These are phyloP conservation scores for Notolepis coatsorum DNA, from an alignment of 2,797 vertebrate genomes.

Conservation along the genomic window DNA sequence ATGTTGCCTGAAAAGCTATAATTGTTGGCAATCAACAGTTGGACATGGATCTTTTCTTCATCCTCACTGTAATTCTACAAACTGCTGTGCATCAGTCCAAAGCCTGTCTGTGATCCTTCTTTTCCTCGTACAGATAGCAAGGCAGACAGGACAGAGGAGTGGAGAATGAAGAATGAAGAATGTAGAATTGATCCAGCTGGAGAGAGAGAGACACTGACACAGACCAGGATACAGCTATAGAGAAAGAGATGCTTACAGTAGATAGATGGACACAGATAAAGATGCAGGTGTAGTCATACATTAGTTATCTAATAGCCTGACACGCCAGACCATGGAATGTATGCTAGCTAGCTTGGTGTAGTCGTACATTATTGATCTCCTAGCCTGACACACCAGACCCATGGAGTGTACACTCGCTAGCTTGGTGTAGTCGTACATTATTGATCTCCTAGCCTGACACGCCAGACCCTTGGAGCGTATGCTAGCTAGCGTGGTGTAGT, in stretches of 20 bases:
- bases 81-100: conserved; percentile 26
- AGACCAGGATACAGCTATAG: not conserved
- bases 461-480: too few relatives aligned
- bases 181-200: not conserved
- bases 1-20: conserved; percentile 44
- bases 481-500: too few relatives aligned
- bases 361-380: too few relatives aligned
- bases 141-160: not conserved
- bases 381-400: too few relatives aligned
- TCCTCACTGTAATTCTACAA: not conserved
- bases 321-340: too few relatives aligned
- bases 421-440: too few relatives aligned
- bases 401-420: too few relatives aligned
- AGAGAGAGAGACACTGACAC: not conserved
- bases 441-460: too few relatives aligned
- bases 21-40: conserved; percentile 43
- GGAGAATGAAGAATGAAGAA: conserved; percentile 18
- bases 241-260: not conserved
- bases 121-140: conserved; percentile 13
- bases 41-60: conserved; percentile 11
- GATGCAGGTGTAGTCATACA: conserved; percentile 15
- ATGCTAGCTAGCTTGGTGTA: too few relatives aligned
- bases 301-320: too few relatives aligned
- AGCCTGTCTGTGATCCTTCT: conserved; percentile 10
- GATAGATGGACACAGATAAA: conserved; percentile 10